Conservation (phyloP, 2,797 vertebrate species). For the Megaceryle alcyon region DNA sequence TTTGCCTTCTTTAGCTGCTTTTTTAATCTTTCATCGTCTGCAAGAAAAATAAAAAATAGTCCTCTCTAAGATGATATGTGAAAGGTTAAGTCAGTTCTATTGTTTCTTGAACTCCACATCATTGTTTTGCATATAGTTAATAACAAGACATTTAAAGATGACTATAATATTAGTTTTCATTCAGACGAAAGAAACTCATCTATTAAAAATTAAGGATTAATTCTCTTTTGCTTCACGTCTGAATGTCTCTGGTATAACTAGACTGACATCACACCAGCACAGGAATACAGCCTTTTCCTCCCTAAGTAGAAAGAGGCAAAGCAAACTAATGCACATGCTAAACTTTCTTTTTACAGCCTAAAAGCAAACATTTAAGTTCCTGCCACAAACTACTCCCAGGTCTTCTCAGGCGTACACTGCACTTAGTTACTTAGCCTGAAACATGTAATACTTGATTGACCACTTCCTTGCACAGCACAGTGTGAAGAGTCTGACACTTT, state of each 20-base stretch:
- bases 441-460: rapidly evolving
- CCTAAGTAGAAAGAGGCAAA: background rate
- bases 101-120: background rate
- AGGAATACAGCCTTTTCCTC: background rate
- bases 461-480: rapidly evolving
- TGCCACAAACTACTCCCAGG: background rate
- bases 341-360: background rate
- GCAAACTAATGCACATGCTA: background rate
- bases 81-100: background rate
- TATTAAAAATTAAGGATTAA: background rate
- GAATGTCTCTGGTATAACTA: background rate
- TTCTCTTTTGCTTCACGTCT: background rate
- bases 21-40: background rate
- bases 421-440: background rate
- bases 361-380: background rate
- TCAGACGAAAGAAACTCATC: background rate
- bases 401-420: background rate
- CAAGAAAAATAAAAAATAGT: background rate
- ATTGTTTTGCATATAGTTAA: background rate
- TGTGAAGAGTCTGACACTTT: background rate
- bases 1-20: background rate
- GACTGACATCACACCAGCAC: background rate
- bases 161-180: background rate
- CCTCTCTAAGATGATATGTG: background rate
- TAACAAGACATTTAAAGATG: background rate